Conservation (phyloP, 2,888 invertebrate species). For the Subacronicta megacephala region DNA sequence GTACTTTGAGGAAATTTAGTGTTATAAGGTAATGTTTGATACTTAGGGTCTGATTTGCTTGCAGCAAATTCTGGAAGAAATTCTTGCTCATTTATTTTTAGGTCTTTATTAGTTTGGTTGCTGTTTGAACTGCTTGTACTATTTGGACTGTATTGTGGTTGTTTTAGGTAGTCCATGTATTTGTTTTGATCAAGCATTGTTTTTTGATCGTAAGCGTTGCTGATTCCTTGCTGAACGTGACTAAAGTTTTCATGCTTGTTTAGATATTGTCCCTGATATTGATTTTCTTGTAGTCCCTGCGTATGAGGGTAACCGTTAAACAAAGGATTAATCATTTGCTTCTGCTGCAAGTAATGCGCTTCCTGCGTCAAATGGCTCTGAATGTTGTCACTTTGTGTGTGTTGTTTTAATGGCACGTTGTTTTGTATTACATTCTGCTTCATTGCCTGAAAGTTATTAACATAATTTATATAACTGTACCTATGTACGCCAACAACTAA, state of each 20-base stretch:
- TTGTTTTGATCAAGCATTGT: conserved; percentile 84
- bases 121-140: conserved; percentile 87
- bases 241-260: conserved; percentile 81
- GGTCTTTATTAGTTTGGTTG: conserved; percentile 84
- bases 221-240: conserved; percentile 85
- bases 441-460: conserved; percentile 72
- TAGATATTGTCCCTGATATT: conserved; percentile 81
- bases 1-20: conserved; percentile 94
- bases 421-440: conserved; percentile 87
- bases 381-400: conserved; percentile 85
- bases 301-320: conserved; percentile 82
- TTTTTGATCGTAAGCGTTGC: conserved; percentile 85
- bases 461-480: conserved; percentile 1
- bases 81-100: conserved; percentile 88
- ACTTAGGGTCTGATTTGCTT: conserved; percentile 96
- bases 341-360: conserved; percentile 88
- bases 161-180: conserved; percentile 86
- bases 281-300: conserved; percentile 77
- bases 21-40: conserved; percentile 97
- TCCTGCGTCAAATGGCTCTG: conserved; percentile 86
- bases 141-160: conserved; percentile 89
- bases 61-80: conserved; percentile 92
- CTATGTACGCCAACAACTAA: background rate
- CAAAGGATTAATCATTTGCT: conserved; percentile 86
- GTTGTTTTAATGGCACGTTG: conserved; percentile 88